Conservation (phyloP, 1,140 invertebrate species). For the Papilio dardanus region DNA sequence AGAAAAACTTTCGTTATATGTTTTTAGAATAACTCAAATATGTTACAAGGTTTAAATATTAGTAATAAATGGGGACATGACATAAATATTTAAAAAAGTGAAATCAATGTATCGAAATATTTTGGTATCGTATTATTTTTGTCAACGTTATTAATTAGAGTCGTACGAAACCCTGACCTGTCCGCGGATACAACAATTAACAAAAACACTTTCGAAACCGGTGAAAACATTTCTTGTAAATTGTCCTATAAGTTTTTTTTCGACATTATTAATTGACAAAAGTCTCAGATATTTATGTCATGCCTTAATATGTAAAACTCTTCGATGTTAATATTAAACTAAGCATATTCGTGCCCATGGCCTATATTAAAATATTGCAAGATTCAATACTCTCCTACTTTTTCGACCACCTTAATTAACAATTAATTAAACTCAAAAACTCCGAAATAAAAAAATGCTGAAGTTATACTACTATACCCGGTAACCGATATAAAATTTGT, state of each 20-base stretch:
- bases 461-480: too few relatives aligned
- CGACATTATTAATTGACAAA: slow-evolving; percentile 1
- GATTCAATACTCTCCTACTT: not conserved
- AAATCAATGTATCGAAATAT: not conserved
- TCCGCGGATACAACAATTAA: slow-evolving; percentile 10
- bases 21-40: not conserved
- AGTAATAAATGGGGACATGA: not conserved
- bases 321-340: not conserved
- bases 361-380: not conserved
- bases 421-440: too few relatives aligned
- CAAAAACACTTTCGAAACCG: slow-evolving; percentile 25
- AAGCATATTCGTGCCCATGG: not conserved
- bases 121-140: slow-evolving; percentile 1
- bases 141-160: slow-evolving; percentile 11
- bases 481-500: too few relatives aligned
- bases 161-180: slow-evolving; percentile 4
- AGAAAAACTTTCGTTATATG: too few relatives aligned
- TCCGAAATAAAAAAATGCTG: too few relatives aligned
- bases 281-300: slow-evolving; percentile 5
- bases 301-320: slow-evolving; percentile 13
- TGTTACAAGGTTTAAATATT: not conserved
- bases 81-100: slow-evolving; percentile 9
- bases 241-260: slow-evolving; percentile 25
- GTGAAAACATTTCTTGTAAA: slow-evolving; percentile 27
- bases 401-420: not conserved